Percentiles rank a stretch among this genome's conserved stretches.
These are phyloP conservation scores for Scortum barcoo DNA, from an alignment of 2,113 vertebrate species.

Conservation along the genomic window DNA sequence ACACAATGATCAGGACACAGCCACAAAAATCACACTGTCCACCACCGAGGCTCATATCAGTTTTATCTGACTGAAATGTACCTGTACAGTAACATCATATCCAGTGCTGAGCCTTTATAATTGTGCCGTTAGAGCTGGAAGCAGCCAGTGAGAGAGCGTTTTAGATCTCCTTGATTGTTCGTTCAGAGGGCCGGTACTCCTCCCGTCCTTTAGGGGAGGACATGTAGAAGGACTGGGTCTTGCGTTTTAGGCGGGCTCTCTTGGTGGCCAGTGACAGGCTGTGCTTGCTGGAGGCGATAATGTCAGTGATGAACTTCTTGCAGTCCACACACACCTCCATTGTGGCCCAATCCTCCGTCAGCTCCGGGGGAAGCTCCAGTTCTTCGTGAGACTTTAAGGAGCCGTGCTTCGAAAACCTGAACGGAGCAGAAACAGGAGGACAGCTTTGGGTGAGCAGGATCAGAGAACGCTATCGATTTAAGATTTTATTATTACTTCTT, in stretches of 20 bases:
- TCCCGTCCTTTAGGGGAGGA: slow-evolving; percentile 88
- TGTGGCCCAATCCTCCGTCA: slow-evolving; percentile 97
- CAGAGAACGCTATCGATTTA: neutral
- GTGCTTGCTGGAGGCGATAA: slow-evolving; percentile 95
- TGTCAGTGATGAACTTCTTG: slow-evolving; percentile 97
- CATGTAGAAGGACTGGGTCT: slow-evolving; percentile 96
- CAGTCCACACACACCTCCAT: slow-evolving; percentile 99
- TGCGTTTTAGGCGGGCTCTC: slow-evolving; percentile 94
- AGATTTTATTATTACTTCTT: neutral
- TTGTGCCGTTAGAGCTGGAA: slow-evolving; percentile 56
- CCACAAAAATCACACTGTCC: slow-evolving; percentile 31
- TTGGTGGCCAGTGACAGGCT: slow-evolving; percentile 97
- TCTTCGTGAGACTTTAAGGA: slow-evolving; percentile 87
- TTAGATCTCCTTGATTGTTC: slow-evolving; percentile 97
- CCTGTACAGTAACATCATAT: slow-evolving; percentile 18
- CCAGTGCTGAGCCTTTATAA: slow-evolving; percentile 22
- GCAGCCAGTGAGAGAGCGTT: slow-evolving; percentile 52
- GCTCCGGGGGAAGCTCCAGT: slow-evolving; percentile 91
- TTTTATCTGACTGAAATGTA: slow-evolving; percentile 23
- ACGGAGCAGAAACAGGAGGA: slow-evolving; percentile 68
- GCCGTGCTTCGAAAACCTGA: slow-evolving; percentile 81
- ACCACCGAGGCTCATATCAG: slow-evolving; percentile 17
- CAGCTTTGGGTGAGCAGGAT: neutral
- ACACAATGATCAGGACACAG: slow-evolving; percentile 40
- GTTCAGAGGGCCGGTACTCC: slow-evolving; percentile 93